These are phyloP conservation scores for Pangasianodon hypophthalmus DNA, from an alignment of 2,113 vertebrate species.

Conservation along the genomic window DNA sequence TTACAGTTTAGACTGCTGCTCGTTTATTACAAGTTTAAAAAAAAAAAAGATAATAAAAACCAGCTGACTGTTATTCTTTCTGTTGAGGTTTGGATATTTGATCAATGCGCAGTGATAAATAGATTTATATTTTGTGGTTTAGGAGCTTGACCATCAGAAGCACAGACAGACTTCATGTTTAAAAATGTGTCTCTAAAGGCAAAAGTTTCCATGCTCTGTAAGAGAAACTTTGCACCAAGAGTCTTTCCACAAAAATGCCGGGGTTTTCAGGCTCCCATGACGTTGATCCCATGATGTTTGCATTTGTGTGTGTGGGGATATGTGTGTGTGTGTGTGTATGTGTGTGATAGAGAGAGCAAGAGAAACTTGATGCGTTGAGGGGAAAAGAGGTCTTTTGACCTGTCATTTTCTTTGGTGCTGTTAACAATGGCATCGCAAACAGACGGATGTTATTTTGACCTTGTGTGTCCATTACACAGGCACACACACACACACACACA, in stretches of 20 bases:
- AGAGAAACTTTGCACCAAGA: conserved; percentile 62
- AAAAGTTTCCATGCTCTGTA: conserved; percentile 60
- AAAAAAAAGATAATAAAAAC: neutral
- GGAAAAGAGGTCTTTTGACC: conserved; percentile 28
- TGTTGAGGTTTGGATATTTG: neutral
- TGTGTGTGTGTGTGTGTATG: conserved; percentile 56
- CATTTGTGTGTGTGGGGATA: conserved; percentile 49
- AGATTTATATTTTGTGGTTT: neutral
- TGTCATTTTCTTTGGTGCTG: conserved; percentile 39
- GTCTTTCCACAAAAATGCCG: conserved; percentile 68
- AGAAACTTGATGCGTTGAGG: conserved; percentile 42
- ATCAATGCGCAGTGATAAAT: neutral
- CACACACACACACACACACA: neutral
- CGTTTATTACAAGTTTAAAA: neutral
- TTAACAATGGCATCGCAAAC: conserved; percentile 41
- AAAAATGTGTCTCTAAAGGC: conserved; percentile 35
- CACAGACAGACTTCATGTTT: neutral
- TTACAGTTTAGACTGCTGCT: neutral
- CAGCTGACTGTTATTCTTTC: neutral
- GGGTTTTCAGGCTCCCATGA: conserved; percentile 77
- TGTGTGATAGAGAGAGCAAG: neutral
- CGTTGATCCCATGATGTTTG: conserved; percentile 63
- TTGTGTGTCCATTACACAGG: conserved; percentile 32
- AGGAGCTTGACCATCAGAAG: neutral
- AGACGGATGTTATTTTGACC: conserved; percentile 53